These are phyloP conservation scores for Nematopogon swammerdamellus DNA, from an alignment of 2,888 invertebrate genomes.

Conservation along the genomic window DNA sequence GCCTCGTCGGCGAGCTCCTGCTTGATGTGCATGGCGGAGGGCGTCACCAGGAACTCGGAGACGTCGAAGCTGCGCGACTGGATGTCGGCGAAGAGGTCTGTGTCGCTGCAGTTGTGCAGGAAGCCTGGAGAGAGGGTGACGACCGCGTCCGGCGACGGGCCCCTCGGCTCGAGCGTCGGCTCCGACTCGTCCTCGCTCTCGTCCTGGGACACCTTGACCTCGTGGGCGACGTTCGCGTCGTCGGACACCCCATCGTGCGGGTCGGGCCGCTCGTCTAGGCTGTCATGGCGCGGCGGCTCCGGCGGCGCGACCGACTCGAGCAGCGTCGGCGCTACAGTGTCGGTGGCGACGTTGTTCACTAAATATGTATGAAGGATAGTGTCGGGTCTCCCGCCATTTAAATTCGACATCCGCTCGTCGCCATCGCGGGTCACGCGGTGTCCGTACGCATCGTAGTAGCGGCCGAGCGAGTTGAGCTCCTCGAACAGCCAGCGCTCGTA, in stretches of 20 bases:
- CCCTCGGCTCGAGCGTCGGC: no score
- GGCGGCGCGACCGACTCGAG: constrained; percentile 19
- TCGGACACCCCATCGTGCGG: constrained; percentile 32
- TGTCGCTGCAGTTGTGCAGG: constrained; percentile 31
- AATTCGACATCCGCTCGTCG: constrained; percentile 42
- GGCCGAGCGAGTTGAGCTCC: constrained; percentile 68
- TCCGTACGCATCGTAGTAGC: constrained; percentile 25
- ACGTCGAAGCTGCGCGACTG: constrained; percentile 43
- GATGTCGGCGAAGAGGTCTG: constrained; percentile 40
- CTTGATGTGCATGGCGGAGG: constrained; percentile 41
- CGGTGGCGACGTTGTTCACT: constrained; percentile 45
- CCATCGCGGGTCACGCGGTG: constrained; percentile 18
- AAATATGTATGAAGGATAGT: constrained; percentile 46
- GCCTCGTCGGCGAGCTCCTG: constrained; percentile 19
- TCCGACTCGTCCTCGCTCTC: constrained; percentile 18
- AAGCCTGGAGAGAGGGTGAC: constrained; percentile 40
- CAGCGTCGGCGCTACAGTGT: constrained; percentile 37
- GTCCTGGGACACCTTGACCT: constrained; percentile 42
- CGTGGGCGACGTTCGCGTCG: constrained; percentile 46
- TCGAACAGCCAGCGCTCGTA: constrained; percentile 72
- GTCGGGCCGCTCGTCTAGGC: constrained; percentile 1
- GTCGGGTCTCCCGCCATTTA: constrained; percentile 29
- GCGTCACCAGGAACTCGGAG: constrained; percentile 35
- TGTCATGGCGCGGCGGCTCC: constrained; percentile 13
- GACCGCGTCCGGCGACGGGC: constrained; percentile 28